Evolutionary conservation across 2,797 vertebrate species (phyloP).

Genomic region (Neosalanx taihuensis): DNA sequence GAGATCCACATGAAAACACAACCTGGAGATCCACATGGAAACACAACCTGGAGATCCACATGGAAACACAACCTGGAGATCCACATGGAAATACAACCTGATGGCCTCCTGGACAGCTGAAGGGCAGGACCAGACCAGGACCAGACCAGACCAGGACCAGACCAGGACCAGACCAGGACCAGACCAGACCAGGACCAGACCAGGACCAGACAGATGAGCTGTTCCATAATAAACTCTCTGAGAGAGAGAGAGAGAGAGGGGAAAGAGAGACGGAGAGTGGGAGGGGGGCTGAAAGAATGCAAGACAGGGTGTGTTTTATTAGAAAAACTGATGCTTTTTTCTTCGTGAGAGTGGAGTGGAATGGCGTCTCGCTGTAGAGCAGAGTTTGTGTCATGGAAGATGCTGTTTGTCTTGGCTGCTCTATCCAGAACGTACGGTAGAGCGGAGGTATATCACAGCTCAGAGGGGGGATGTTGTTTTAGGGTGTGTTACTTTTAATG

Average conservation of each 20-base stretch:
- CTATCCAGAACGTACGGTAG: slow-evolving; percentile 33
- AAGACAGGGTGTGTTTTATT: slow-evolving; percentile 65
- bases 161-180: too few relatives aligned
- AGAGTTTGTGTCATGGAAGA: slow-evolving; percentile 46
- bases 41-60: slow-evolving; percentile 44
- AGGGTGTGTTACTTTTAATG: slow-evolving; percentile 70
- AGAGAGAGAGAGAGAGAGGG: slow-evolving; percentile 19
- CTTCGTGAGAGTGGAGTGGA: slow-evolving; percentile 41
- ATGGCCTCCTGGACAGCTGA: slow-evolving; percentile 57
- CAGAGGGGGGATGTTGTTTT: slow-evolving; percentile 22
- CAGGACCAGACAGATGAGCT: slow-evolving; percentile 46
- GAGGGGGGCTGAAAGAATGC: slow-evolving; percentile 49
- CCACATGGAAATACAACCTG: slow-evolving; percentile 67
- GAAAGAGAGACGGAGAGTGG: slow-evolving; percentile 23
- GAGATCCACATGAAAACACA: slow-evolving; percentile 34
- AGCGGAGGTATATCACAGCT: slow-evolving; percentile 11
- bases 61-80: slow-evolving; percentile 53
- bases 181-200: too few relatives aligned
- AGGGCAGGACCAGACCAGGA: slow-evolving; percentile 29
- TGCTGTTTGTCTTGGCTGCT: slow-evolving; percentile 44
- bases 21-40: slow-evolving; percentile 64
- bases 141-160: too few relatives aligned
- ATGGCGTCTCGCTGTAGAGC: slow-evolving; percentile 48
- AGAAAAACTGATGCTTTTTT: slow-evolving; percentile 57
- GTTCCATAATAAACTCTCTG: slow-evolving; percentile 58